Conservation (phyloP, 2,888 invertebrate genomes). For the Orchesella flavescens region DNA sequence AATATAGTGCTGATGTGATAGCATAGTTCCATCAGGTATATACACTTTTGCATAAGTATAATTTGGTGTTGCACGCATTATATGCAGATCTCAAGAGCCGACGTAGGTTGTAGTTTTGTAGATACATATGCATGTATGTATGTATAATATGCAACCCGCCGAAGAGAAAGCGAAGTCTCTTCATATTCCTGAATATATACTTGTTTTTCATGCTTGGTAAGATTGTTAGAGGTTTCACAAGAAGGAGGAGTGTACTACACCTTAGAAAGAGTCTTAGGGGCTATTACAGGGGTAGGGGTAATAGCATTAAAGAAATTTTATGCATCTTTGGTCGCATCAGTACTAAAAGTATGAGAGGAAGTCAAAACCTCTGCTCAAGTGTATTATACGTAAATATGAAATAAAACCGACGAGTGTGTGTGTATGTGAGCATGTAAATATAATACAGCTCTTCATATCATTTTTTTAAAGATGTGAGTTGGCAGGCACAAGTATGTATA, state of each 20-base stretch:
- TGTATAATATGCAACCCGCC: no score
- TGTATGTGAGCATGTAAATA: constrained; percentile 10
- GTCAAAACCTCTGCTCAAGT: constrained; percentile 27
- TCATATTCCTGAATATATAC: no score
- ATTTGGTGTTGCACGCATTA: constrained; percentile 20
- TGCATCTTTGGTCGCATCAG: constrained; percentile 59
- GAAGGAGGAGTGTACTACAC: constrained; percentile 10
- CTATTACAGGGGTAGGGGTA: constrained; percentile 50
- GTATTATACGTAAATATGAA: not conserved
- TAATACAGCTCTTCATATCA: not conserved
- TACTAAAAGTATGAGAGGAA: constrained; percentile 20
- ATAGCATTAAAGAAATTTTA: constrained; percentile 64
- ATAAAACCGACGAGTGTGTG: no score
- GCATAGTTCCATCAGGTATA: no score
- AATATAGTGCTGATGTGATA: no score
- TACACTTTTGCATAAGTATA: constrained; percentile 46
- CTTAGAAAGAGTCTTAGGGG: constrained; percentile 25
- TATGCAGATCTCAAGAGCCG: not conserved
- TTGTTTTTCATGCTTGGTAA: not conserved
- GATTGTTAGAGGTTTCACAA: not conserved
- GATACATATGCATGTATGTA: no score
- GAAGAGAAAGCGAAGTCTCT: not conserved
- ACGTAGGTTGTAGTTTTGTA: no score
- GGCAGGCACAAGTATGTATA: not conserved
- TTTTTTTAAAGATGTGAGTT: not conserved